phyloP scores from a whole-genome alignment of 2,113 vertebrate species.

The Todiramphus saurophagus region DNA sequence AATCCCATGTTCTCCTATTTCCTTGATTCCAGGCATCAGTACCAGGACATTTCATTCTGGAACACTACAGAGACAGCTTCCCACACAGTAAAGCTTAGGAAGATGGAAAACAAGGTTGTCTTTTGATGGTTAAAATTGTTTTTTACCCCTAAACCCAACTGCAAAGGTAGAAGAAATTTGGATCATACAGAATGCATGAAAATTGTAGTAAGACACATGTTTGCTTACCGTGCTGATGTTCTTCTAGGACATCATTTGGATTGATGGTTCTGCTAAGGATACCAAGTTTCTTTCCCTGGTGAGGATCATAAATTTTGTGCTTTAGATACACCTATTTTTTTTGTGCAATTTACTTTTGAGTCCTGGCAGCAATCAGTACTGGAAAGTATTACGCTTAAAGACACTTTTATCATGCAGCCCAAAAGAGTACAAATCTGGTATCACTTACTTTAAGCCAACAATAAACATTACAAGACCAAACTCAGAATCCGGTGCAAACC shows the following conservation, averaged over 20 bases:
- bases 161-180: not conserved
- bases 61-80: not conserved
- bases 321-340: not conserved
- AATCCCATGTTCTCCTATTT: not conserved
- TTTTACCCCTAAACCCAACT: not conserved
- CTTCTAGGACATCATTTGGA: not conserved
- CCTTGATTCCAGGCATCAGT: not conserved
- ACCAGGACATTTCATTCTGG: constrained; percentile 35
- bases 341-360: not conserved
- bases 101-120: not conserved
- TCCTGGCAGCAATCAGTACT: not conserved
- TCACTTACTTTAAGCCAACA: not conserved
- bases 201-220: not conserved
- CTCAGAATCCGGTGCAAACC: not conserved
- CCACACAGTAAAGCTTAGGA: not conserved
- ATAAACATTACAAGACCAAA: not conserved
- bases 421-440: not conserved
- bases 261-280: not conserved
- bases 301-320: not conserved
- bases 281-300: not conserved
- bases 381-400: not conserved
- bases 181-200: not conserved
- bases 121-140: not conserved
- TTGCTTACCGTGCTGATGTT: not conserved
- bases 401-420: not conserved